Percentiles rank a stretch among this genome's conserved stretches.
phyloP scores from a whole-genome alignment of 2,113 vertebrate genomes.

The Mohoua ochrocephala region DNA sequence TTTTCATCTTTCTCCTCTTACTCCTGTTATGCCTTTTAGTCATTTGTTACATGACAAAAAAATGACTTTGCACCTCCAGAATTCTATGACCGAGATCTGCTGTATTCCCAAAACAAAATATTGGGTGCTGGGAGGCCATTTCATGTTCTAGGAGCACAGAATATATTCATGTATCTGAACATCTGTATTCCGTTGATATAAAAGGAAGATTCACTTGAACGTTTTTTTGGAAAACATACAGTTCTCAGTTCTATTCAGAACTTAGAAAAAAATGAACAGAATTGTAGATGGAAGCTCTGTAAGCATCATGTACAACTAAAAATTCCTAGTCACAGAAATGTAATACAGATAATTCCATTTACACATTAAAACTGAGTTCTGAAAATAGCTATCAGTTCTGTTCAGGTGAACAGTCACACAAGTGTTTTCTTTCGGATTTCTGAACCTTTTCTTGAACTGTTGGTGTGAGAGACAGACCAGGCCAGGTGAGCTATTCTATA shows the following conservation, averaged over 20 bases:
- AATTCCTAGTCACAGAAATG: background rate
- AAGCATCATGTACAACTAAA: background rate
- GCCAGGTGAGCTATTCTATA: background rate
- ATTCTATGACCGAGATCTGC: background rate
- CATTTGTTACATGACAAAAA: constrained; percentile 12
- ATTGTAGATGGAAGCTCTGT: background rate
- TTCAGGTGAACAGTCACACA: background rate
- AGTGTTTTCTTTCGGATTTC: background rate
- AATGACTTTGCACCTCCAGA: constrained; percentile 26
- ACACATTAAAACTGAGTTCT: background rate
- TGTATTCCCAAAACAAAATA: background rate
- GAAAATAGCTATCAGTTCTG: background rate
- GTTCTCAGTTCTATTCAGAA: background rate
- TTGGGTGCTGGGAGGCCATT: background rate
- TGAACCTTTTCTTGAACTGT: background rate
- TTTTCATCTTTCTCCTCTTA: constrained; percentile 1
- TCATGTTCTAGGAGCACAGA: background rate
- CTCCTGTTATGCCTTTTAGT: constrained; percentile 25
- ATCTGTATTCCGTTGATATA: background rate
- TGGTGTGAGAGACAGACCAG: background rate
- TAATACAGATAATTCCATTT: background rate
- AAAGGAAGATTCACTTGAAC: background rate
- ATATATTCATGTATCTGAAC: background rate
- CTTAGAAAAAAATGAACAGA: background rate
- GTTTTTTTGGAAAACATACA: background rate